These are phyloP conservation scores for Meandrusa payeni DNA, from an alignment of 2,888 invertebrate genomes.

Conservation along the genomic window DNA sequence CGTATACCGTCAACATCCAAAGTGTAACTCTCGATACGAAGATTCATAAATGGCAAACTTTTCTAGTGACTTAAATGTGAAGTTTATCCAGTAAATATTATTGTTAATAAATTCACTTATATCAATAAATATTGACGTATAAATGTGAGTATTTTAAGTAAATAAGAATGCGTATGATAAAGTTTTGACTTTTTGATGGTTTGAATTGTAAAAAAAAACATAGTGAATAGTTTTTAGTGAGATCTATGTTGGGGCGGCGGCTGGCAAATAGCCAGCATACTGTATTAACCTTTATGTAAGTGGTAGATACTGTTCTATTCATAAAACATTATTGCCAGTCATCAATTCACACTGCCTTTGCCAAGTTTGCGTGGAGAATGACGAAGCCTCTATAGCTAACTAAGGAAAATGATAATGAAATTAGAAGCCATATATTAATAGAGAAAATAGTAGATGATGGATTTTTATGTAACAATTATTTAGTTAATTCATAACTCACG, in stretches of 20 bases:
- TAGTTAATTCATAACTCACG: too few relatives aligned
- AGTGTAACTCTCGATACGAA: not conserved
- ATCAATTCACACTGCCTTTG: slow-evolving; percentile 15
- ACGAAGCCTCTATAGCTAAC: too few relatives aligned
- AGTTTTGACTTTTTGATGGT: not conserved
- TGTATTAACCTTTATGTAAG: slow-evolving; percentile 22
- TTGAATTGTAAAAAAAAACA: slow-evolving; percentile 8
- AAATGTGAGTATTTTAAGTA: too few relatives aligned
- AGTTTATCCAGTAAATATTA: slow-evolving; percentile 2
- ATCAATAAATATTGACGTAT: not conserved
- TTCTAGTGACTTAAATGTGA: not conserved
- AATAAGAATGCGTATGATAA: too few relatives aligned
- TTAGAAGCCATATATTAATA: too few relatives aligned
- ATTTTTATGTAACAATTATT: too few relatives aligned
- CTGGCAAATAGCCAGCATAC: slow-evolving; percentile 16
- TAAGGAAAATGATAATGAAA: too few relatives aligned
- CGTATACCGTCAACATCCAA: not conserved
- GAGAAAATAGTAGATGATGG: too few relatives aligned
- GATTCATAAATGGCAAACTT: slow-evolving; percentile 7
- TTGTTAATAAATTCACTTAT: not conserved
- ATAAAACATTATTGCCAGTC: slow-evolving; percentile 18
- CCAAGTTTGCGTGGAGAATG: slow-evolving; percentile 7
- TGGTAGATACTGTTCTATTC: slow-evolving; percentile 19
- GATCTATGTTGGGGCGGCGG: not conserved
- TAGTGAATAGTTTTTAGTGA: slow-evolving; percentile 17